Evolutionary conservation across 2,113 vertebrate species (phyloP), one percentile per base, ranked within the genome.

Genomic region (Cyprinodon variegatus): DNA sequence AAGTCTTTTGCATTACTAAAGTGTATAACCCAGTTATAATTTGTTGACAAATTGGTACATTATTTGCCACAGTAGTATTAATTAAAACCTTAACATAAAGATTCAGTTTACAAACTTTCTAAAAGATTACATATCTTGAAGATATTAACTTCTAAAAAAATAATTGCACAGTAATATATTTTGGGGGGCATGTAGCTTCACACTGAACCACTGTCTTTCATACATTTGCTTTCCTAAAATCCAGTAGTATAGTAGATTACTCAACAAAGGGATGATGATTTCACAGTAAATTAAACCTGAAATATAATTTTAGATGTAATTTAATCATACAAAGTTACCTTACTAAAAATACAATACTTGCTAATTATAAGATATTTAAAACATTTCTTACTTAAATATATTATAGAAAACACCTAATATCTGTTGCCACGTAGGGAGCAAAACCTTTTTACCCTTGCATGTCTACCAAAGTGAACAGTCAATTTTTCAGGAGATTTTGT

Each of bases 401-500:
- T 13, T 38, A 29, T 22, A 29, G 5, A 36, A 59, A 65, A 41
- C 46, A n/a, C 14, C 41, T 6, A 70, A 13, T 57, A 3, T 17
- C 6, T 0, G 70, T 71, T 69, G 14, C 50, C 14, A 41, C 36
- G 13, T 3, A 70, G 11, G 71, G 60, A 9, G 57, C 11, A 65
- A 48, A 77, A 82, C 50, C 3, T 0, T 2, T 14, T 61, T 68
- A 72, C 48, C 36, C 77, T 59, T 67, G 53, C 79, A 66, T 65
- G 72, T 74, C 72, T 62, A 61, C 68, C 65, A 10, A 68, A 39
- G 29, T 38, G 45, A 57, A 60, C 62, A 62, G 67, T 74, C 63
- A 85, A 70, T 73, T 65, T 61, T 77, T 82, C 68, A 78, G 61
- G n/a, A 66, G 71, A 65, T 85, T 88, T 87, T 82, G 86, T 90